phyloP scores from a whole-genome alignment of 2,888 invertebrate genomes.

The Oxyteleia sp. region DNA sequence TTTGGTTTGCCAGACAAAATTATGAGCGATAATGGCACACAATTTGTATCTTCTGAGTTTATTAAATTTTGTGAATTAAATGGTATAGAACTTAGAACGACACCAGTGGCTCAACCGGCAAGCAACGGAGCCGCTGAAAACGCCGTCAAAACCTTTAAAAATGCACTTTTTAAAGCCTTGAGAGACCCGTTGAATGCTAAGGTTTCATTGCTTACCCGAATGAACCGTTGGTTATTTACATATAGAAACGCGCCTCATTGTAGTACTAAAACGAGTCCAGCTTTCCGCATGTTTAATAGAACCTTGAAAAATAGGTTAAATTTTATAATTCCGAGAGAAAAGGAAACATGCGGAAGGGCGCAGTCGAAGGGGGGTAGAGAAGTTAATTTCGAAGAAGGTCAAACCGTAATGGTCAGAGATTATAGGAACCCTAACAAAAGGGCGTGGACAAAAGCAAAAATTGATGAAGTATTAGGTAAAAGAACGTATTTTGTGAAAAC shows the following conservation, averaged over 20 bases:
- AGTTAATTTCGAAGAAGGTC: background rate
- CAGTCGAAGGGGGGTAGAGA: background rate
- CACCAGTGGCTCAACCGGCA: conserved; percentile 57
- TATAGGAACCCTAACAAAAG: conserved; percentile 37
- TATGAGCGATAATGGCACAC: conserved; percentile 73
- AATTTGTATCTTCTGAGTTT: conserved; percentile 53
- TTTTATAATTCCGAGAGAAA: background rate
- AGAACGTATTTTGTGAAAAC: conserved; percentile 18
- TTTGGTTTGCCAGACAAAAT: conserved; percentile 65
- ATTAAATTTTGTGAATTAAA: conserved; percentile 29
- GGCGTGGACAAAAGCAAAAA: conserved; percentile 5
- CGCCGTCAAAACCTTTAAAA: conserved; percentile 42
- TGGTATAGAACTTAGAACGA: conserved; percentile 26
- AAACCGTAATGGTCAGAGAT: conserved; percentile 19
- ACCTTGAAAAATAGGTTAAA: conserved; percentile 22
- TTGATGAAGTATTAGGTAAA: conserved; percentile 24
- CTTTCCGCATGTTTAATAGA: conserved; percentile 39
- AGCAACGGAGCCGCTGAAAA: conserved; percentile 54
- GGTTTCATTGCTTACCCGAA: background rate
- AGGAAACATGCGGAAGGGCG: too few relatives aligned
- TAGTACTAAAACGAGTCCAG: conserved; percentile 46
- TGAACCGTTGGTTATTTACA: conserved; percentile 19
- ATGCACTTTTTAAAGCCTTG: conserved; percentile 8
- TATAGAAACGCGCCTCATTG: conserved; percentile 56
- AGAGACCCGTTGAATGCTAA: background rate